Evolutionary conservation across 2,797 vertebrate species (phyloP).

Genomic region (Pseudomugil tenellus): DNA sequence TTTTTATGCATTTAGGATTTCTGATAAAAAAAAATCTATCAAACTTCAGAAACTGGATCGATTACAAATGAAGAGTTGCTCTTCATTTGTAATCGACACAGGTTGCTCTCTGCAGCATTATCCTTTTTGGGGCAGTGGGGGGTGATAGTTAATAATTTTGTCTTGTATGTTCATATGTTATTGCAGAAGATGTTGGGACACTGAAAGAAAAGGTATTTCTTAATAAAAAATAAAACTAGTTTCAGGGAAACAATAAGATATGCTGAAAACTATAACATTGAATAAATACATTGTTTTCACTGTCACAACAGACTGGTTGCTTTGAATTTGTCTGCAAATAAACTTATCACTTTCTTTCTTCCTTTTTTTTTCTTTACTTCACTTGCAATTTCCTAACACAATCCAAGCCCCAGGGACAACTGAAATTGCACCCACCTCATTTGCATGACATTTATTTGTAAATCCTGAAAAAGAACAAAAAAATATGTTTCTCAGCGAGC

Average conservation of each 20-base stretch:
- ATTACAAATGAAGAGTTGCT: no score
- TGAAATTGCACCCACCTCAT: constrained; percentile 74
- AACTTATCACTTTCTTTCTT: constrained; percentile 64
- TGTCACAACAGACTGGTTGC: constrained; percentile 53
- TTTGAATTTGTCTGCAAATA: constrained; percentile 55
- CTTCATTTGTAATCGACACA: no score
- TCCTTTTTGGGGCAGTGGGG: no score
- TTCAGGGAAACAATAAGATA: constrained; percentile 30
- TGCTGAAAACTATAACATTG: constrained; percentile 25
- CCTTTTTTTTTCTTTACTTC: constrained; percentile 19
- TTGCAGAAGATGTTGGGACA: constrained; percentile 4
- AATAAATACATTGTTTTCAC: not conserved
- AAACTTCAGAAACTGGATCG: no score
- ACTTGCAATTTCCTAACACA: constrained; percentile 55
- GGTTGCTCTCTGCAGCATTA: no score
- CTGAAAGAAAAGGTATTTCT: not conserved
- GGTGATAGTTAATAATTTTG: no score
- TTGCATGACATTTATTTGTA: constrained; percentile 71
- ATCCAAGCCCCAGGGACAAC: constrained; percentile 71
- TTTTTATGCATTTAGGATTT: constrained; percentile 20
- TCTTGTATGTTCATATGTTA: constrained; percentile 1
- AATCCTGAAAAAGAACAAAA: not conserved
- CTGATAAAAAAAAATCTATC: constrained; percentile 17
- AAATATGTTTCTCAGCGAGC: constrained; percentile 49
- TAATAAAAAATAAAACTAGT: constrained; percentile 26